A percentile compares a stretch with the other conserved stretches of the same genome.
Evolutionary conservation across 2,888 invertebrate species (phyloP).

Genomic region (Ditula angustiorana): DNA sequence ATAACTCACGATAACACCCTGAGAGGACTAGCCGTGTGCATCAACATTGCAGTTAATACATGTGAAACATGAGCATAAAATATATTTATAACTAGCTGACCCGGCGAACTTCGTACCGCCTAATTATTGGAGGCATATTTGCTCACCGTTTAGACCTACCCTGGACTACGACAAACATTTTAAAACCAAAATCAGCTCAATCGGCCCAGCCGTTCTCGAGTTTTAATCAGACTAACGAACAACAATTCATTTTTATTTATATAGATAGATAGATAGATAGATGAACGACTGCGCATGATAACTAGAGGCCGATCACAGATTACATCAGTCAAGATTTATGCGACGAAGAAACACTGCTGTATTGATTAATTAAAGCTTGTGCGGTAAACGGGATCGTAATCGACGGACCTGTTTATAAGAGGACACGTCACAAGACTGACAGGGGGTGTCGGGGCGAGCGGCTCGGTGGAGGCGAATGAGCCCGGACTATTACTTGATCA

Average conservation of each 20-base stretch:
- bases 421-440: slow-evolving; percentile 41
- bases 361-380: slow-evolving; percentile 16
- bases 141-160: too few species aligned
- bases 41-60: slow-evolving; percentile 15
- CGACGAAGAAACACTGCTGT: neutral
- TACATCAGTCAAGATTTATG: slow-evolving; percentile 7
- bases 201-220: too few species aligned
- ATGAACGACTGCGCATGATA: slow-evolving; percentile 14
- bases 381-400: slow-evolving; percentile 39
- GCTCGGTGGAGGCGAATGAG: slow-evolving; percentile 36
- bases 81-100: too few species aligned
- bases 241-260: too few species aligned
- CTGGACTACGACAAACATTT: too few species aligned
- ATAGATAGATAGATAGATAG: too few species aligned
- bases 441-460: slow-evolving; percentile 29
- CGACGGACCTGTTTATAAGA: slow-evolving; percentile 45
- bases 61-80: slow-evolving; percentile 27
- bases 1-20: slow-evolving; percentile 53
- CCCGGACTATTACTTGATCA: slow-evolving; percentile 38
- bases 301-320: slow-evolving; percentile 12
- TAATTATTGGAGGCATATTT: too few species aligned
- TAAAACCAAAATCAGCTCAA: too few species aligned
- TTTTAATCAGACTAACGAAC: too few species aligned
- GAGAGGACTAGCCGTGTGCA: slow-evolving; percentile 39
- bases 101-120: too few species aligned